A percentile compares a stretch with the other conserved stretches of the same genome.
These are phyloP conservation scores for Mus spretus DNA, from an alignment of 2,797 vertebrate species.

Conservation along the genomic window DNA sequence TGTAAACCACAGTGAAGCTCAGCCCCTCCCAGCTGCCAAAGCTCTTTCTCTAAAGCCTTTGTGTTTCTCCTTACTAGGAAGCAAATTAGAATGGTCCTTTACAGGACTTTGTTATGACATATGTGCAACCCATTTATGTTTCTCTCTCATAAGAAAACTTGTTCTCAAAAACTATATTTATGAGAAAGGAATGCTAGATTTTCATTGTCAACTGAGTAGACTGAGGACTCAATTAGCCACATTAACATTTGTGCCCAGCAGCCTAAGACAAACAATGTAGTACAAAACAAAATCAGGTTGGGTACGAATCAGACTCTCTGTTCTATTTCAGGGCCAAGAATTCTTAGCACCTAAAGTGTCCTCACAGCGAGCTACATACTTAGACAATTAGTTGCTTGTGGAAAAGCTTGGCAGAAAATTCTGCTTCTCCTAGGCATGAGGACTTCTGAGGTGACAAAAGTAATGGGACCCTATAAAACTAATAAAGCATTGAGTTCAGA, in stretches of 20 bases:
- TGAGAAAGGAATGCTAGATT: constrained; percentile 41
- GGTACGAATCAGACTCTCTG: background rate
- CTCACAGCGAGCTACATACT: background rate
- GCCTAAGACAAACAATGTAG: background rate
- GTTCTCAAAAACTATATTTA: background rate
- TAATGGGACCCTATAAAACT: background rate
- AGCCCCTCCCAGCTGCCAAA: background rate
- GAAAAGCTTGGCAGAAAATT: background rate
- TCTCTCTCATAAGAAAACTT: constrained; percentile 52
- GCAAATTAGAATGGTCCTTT: constrained; percentile 23
- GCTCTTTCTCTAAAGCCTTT: constrained; percentile 46
- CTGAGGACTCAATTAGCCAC: background rate
- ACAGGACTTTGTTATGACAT: constrained; percentile 63
- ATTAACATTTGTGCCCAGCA: background rate
- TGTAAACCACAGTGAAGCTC: background rate
- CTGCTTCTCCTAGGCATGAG: background rate
- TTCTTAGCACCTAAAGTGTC: background rate
- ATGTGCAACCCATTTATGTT: constrained; percentile 32
- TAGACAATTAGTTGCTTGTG: background rate
- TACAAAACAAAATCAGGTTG: background rate
- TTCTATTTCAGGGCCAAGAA: background rate
- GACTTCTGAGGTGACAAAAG: background rate
- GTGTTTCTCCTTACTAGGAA: constrained; percentile 52
- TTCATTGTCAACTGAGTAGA: background rate
- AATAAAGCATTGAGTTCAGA: background rate